Evolutionary conservation across 2,113 vertebrate species (phyloP), one percentile per base, ranked within the genome.

Genomic region (Glaucomys volans): DNA sequence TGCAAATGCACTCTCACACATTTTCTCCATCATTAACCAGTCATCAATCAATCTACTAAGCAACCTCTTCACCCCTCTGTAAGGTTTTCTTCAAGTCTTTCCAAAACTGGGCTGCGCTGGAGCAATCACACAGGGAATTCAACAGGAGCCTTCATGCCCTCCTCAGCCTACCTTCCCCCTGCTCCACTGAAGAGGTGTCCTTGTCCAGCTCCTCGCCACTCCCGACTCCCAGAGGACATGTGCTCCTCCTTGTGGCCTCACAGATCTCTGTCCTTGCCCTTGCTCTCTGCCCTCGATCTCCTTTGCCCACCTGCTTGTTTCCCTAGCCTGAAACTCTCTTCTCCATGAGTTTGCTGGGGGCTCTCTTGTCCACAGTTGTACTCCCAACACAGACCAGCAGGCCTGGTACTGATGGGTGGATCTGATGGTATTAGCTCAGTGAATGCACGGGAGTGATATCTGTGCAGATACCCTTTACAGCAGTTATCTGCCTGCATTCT

Each of bases 1-100:
- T 26, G 14, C 80, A 72, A 90, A 86, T 52, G 50, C 22, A 50
- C 76, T 86, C 54, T 96, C 74, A 57, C 40, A 47, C 44, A 44
- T 81, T 87, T 94, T 76, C 80, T 67, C 80, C 90, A 50, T 89
- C 85, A 94, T 44, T 93, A 89, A 47, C 54, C 75, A 42, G 35
- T 67, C 83, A 91, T 96, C 71, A 93, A 87, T 95, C 96, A 95
- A 52, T 52, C 82, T n/a, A 17, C 54, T 44, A 37, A 64, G 24
- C 86, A 82, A 30, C 28, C 14, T 59, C 35, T 83, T 37, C 75
- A 28, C 54, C 50, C 37, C 44, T 85, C 66, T 37, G 62, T 59
- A 84, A 62, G 40, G 77, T 64, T 77, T 52, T 91, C 77, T 54
- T 62, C 71, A 83, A 4, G 16, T 17, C 42, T 64, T 69, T 80